These are phyloP conservation scores for Sprattus sprattus DNA, from an alignment of 2,113 vertebrate genomes.

Conservation along the genomic window DNA sequence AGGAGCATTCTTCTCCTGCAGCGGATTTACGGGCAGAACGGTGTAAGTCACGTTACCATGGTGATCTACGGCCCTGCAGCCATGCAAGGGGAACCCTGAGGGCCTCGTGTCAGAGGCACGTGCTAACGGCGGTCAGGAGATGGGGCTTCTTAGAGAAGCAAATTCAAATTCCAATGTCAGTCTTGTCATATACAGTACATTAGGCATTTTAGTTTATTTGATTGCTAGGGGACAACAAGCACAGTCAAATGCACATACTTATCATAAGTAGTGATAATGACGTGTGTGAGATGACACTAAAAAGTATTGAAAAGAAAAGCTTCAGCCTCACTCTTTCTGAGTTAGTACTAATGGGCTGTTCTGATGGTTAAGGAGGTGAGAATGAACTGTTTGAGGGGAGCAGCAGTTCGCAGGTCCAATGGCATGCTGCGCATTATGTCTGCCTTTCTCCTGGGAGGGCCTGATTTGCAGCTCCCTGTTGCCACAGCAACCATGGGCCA, in stretches of 20 bases:
- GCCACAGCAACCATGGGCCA: slow-evolving; percentile 71
- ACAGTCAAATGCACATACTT: too few relatives aligned
- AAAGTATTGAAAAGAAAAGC: background rate
- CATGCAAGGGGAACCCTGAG: background rate
- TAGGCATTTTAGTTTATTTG: too few relatives aligned
- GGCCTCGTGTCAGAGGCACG: background rate
- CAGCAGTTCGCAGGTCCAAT: slow-evolving; percentile 38
- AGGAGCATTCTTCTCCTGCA: too few relatives aligned
- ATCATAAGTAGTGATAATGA: too few relatives aligned
- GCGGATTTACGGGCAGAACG: background rate
- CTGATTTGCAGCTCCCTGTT: slow-evolving; percentile 61
- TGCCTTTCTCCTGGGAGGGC: slow-evolving; percentile 26
- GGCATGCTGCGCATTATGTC: slow-evolving; percentile 43
- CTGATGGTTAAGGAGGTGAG: too few relatives aligned
- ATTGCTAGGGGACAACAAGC: too few relatives aligned
- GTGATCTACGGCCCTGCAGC: background rate
- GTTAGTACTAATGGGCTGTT: too few relatives aligned
- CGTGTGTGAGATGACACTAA: too few relatives aligned
- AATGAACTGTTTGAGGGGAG: slow-evolving; percentile 3
- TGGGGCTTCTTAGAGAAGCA: background rate
- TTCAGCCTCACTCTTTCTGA: background rate
- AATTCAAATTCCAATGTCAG: background rate
- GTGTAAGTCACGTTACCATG: background rate
- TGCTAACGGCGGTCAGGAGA: too few relatives aligned
- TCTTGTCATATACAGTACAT: too few relatives aligned